Percentiles rank a stretch among this genome's conserved stretches.
Evolutionary conservation across 2,113 vertebrate species (phyloP).

Genomic region (Syngnathoides biaculeatus): DNA sequence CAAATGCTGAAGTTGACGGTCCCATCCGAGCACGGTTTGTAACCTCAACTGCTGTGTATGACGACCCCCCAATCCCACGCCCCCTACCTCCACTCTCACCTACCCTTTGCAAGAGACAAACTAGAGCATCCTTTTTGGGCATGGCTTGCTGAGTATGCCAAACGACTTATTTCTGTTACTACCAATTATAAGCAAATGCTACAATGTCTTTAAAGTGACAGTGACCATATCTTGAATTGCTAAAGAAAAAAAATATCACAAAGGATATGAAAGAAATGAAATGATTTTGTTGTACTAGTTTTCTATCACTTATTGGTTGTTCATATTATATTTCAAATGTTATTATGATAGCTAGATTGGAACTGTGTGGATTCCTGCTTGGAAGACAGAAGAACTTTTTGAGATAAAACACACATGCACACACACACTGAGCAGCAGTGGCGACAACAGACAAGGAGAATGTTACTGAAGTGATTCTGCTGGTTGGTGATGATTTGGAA

Average conservation of each 20-base stretch:
- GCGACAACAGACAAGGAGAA: conserved; percentile 35
- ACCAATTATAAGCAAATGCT: conserved; percentile 72
- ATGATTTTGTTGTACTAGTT: conserved; percentile 74
- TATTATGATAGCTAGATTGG: conserved; percentile 38
- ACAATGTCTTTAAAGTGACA: conserved; percentile 73
- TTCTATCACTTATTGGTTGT: conserved; percentile 69
- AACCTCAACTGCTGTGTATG: conserved; percentile 55
- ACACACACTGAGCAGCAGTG: conserved; percentile 5
- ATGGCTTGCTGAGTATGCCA: conserved; percentile 76
- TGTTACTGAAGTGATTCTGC: conserved; percentile 50
- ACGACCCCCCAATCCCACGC: conserved; percentile 18
- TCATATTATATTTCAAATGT: conserved; percentile 40
- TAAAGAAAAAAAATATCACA: conserved; percentile 57
- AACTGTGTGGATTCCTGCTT: conserved; percentile 43
- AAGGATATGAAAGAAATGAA: conserved; percentile 58
- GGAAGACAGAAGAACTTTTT: conserved; percentile 27
- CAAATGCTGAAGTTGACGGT: conserved; percentile 64
- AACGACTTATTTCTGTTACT: conserved; percentile 69
- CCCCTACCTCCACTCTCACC: not conserved
- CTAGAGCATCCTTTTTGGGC: conserved; percentile 65
- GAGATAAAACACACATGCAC: not conserved
- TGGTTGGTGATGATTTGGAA: conserved; percentile 18
- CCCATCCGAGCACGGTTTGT: conserved; percentile 63
- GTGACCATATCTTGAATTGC: conserved; percentile 69
- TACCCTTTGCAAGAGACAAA: conserved; percentile 61